Evolutionary conservation across 2,888 invertebrate species (phyloP), one percentile per base, ranked within the genome.

Genomic region (Augochlorella aurata): DNA sequence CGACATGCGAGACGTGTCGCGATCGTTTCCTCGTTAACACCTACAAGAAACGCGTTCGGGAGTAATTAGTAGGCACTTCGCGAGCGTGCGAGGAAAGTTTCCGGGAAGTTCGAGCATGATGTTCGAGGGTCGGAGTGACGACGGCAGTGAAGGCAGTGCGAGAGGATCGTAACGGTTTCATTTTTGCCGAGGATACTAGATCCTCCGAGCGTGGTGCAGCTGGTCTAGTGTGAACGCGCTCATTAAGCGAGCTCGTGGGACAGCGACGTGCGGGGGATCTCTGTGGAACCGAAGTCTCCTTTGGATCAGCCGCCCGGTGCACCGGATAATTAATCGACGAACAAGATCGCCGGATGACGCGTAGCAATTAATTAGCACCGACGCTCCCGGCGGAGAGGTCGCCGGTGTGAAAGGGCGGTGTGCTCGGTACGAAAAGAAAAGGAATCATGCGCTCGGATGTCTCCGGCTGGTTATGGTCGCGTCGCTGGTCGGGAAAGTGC

Each of bases 101-200:
- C 8, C 18, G 44, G n/a, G 14, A n/a, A 18, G n/a, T 47, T 50
- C 4, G 9, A 44, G 14, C 61, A 66, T n/a, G 12, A 58, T 45
- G 50, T 45, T 38, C 16, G 16, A 3, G 16, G 49, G 8, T 49
- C 10, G 24, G 24, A 24, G 49, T 77, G 79, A 54, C 47, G 50
- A 50, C 18, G 66, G 24, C 50, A 47, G 77, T 77, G 71, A 49
- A 10, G 29, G 2, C 24, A 65, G 44, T 69, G 81, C 24, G 63
- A 74, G 5, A 9, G 49, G 10, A 50, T 21, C 63, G n/a, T 63
- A 29, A 65, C n/a, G 21, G 38, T 50, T 65, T 10, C 9, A 54
- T 44, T 3, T 61, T 63, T 18, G 18, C 63, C 29, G 18, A 38
- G 38, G 29, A 38, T 18, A 38, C 18, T 9, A 58, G 24, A 16